Base-by-base conservation (phyloP, 2,113 vertebrate genomes). In the Bombycilla garrulus region DNA sequence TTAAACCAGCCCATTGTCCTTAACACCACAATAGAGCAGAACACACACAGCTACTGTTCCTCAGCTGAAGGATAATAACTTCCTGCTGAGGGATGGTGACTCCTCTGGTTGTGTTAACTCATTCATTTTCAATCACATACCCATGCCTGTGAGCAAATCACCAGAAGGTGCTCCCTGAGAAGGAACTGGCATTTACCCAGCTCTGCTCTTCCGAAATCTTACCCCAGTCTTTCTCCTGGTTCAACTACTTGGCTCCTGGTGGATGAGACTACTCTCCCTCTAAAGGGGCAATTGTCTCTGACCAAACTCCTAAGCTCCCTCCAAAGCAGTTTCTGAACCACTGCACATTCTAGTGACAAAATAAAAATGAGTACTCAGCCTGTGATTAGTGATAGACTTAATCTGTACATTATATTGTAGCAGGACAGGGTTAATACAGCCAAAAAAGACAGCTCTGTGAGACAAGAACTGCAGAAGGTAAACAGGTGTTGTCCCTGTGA, bases 1-100 rank as follows among this genome's bases (percentile, higher is more conserved):
- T 95, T 86, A 92, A 95, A 88, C 58, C 73, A 90, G 26, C 29
- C 62, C 56, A 95, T 95, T 97, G 90, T 97, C 80, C 82, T 88
- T 31, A 81, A 24, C 22, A 42, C 60, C 72, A 90, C 92, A 95
- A 88, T 70, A 60, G 80, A 70, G 76, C 62, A 93, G 87, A 87
- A 79, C 87, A 93, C 71, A 88, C 67, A 88, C 2, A 73, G 80
- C 88, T 73, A 50, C 71, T 90, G 86, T 94, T 95, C 79, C 82
- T 90, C 47, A 73, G 83, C 47, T 88, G 94, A 62, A 73, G 95
- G 94, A 95, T 77, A 94, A 95, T 88, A 90, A 90, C 94, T 93
- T 97, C 92, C 94, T 93, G 76, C 86, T 88, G 42, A 88, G 67
- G 62, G 29, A 58, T 90, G 88, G 88, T 56, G 69, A 62, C 50